Conservation (phyloP, 2,888 invertebrate genomes). For the Archips xylosteana region DNA sequence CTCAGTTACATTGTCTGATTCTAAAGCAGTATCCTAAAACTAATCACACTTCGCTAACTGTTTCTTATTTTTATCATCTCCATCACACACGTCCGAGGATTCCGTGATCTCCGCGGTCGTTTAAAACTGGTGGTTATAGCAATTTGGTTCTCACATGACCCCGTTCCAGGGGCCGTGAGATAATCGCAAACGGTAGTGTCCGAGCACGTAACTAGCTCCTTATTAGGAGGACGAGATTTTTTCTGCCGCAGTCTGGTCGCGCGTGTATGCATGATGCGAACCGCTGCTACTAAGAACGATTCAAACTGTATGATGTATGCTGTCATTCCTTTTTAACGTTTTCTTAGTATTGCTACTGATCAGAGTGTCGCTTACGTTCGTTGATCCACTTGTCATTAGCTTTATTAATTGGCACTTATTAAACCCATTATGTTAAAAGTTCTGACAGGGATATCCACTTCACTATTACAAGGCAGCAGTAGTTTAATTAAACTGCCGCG, state of each 20-base stretch:
- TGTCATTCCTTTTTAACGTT: slow-evolving; percentile 8
- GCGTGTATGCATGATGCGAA: slow-evolving; percentile 65
- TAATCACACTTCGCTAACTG: slow-evolving; percentile 12
- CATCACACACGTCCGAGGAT: slow-evolving; percentile 66
- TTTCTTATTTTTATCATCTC: slow-evolving; percentile 63
- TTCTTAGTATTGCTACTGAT: slow-evolving; percentile 6
- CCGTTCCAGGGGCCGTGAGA: slow-evolving; percentile 78
- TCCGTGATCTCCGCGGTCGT: slow-evolving; percentile 67
- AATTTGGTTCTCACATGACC: slow-evolving; percentile 78
- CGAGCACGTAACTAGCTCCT: slow-evolving; percentile 77
- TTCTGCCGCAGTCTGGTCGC: slow-evolving; percentile 65
- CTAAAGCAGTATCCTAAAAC: neutral
- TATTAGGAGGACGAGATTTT: slow-evolving; percentile 76
- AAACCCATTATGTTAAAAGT: slow-evolving; percentile 15
- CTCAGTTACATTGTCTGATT: neutral
- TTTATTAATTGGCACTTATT: neutral
- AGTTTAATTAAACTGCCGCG: slow-evolving; percentile 31
- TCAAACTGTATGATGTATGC: slow-evolving; percentile 45
- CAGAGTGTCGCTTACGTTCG: neutral
- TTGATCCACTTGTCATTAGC: neutral
- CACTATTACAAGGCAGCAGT: slow-evolving; percentile 28
- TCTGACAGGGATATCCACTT: slow-evolving; percentile 18
- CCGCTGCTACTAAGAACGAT: slow-evolving; percentile 57
- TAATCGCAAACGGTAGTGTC: slow-evolving; percentile 80
- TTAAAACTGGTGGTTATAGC: slow-evolving; percentile 66